Evolutionary conservation across 2,113 vertebrate species (phyloP), one percentile per base, ranked within the genome.

Genomic region (Cervus canadensis): DNA sequence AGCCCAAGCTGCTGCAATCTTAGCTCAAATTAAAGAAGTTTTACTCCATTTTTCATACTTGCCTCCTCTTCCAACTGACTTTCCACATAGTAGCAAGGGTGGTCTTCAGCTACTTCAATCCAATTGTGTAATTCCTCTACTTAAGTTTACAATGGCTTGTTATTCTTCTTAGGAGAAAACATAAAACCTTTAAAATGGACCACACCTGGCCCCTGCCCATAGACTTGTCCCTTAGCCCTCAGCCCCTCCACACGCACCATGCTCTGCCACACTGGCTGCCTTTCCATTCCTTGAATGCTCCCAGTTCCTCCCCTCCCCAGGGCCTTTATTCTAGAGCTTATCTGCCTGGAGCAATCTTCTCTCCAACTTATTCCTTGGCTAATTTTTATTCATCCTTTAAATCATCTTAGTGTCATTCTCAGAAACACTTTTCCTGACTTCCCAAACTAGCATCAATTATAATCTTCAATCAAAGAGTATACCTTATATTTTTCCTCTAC

Each of bases 51-150:
- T 81, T 43, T 33, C 11, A 52, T 52, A 81, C 33, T 62, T 87
- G n/a, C 28, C 28, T 87, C 56, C 23, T 81, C 12, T n/a, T 91
- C 45, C 59, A 90, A 21, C 21, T 88, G 52, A 87, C 67, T 95
- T 87, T 94, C 56, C 60, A 92, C 26, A 88, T 3, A 50, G 4
- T 21, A 86, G 19, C 23, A 52, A 71, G 19, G 57, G 86, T 48
- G 14, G 30, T 79, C 56, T 89, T 86, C 93, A 81, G 43, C 83
- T 89, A 95, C 54, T 79, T 92, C 96, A 94, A 96, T 95, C 4
- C 48, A 33, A 5, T 50, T 78, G 30, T 89, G 14, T 56, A 43
- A 50, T 83, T 83, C 26, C 76, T 40, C 76, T 60, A 12, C 62
- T 83, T 94, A 59, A 62, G 45, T 40, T 85, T 85, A 5, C 43